A percentile compares a stretch with the other conserved stretches of the same genome.
phyloP scores from a whole-genome alignment of 2,888 invertebrate genomes.

The Lagria hirta region DNA sequence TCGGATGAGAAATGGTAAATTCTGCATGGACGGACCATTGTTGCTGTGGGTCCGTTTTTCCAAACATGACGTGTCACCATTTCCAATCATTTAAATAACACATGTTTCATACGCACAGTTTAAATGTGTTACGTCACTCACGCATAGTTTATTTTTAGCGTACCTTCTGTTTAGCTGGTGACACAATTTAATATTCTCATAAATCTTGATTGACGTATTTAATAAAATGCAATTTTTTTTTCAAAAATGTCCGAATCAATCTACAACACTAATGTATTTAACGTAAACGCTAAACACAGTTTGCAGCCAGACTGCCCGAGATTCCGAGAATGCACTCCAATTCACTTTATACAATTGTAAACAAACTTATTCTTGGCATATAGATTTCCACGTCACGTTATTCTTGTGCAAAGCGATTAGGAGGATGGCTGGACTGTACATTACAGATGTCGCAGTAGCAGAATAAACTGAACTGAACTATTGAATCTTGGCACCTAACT shows the following conservation, averaged over 20 bases:
- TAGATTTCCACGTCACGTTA: slow-evolving; percentile 7
- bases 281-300: no score
- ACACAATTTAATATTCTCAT: no score
- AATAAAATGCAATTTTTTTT: no score
- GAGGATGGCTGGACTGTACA: slow-evolving; percentile 6
- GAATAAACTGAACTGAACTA: slow-evolving; percentile 26
- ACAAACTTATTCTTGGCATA: slow-evolving; percentile 34
- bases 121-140: slow-evolving; percentile 14
- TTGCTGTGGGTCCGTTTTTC: slow-evolving; percentile 53
- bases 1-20: slow-evolving; percentile 62
- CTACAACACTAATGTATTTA: no score
- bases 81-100: neutral
- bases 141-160: slow-evolving; percentile 15
- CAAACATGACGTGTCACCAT: slow-evolving; percentile 26
- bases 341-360: slow-evolving; percentile 32
- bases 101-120: slow-evolving; percentile 11
- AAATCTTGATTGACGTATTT: no score
- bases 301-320: slow-evolving; percentile 11
- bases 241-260: no score
- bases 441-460: slow-evolving; percentile 18
- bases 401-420: slow-evolving; percentile 9
- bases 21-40: slow-evolving; percentile 73
- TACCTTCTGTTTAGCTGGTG: neutral
- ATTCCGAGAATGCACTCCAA: slow-evolving; percentile 22
- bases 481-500: slow-evolving; percentile 26